Conservation (phyloP, 2,888 invertebrate genomes). For the Tubulanus polymorphus region DNA sequence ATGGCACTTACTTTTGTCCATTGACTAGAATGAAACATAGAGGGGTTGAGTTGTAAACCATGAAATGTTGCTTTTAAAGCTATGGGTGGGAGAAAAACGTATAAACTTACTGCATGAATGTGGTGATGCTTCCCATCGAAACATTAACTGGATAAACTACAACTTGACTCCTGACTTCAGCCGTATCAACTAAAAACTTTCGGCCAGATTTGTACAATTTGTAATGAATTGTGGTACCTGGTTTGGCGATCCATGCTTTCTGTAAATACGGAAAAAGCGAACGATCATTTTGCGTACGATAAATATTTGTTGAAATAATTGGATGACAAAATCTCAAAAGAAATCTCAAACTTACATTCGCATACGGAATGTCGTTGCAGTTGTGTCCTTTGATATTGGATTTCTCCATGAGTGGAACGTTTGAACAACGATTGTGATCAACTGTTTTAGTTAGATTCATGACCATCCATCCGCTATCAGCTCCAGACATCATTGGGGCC, state of each 20-base stretch:
- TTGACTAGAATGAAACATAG: too few relatives aligned
- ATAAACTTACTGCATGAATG: constrained; percentile 35
- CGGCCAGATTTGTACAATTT: neutral
- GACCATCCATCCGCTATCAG: constrained; percentile 17
- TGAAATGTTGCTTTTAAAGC: too few relatives aligned
- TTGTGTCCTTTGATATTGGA: constrained; percentile 23
- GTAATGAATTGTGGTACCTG: neutral
- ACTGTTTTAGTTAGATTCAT: constrained; percentile 51
- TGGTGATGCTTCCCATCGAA: constrained; percentile 34
- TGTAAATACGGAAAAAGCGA: too few relatives aligned
- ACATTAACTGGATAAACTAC: constrained; percentile 23
- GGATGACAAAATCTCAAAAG: neutral
- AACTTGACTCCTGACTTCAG: constrained; percentile 25
- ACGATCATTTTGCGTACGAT: too few relatives aligned
- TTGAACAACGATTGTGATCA: constrained; percentile 51
- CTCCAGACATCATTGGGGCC: constrained; percentile 8
- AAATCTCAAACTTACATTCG: constrained; percentile 12
- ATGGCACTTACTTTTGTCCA: too few relatives aligned
- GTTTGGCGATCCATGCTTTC: too few relatives aligned
- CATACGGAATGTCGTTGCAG: constrained; percentile 18
- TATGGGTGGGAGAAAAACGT: too few relatives aligned
- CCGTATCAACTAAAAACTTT: constrained; percentile 27
- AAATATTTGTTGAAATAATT: too few relatives aligned
- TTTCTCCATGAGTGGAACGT: constrained; percentile 23
- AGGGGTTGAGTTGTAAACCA: too few relatives aligned